Base-by-base conservation (phyloP, 2,797 vertebrate genomes). In the Gymnothorax javanicus region DNA sequence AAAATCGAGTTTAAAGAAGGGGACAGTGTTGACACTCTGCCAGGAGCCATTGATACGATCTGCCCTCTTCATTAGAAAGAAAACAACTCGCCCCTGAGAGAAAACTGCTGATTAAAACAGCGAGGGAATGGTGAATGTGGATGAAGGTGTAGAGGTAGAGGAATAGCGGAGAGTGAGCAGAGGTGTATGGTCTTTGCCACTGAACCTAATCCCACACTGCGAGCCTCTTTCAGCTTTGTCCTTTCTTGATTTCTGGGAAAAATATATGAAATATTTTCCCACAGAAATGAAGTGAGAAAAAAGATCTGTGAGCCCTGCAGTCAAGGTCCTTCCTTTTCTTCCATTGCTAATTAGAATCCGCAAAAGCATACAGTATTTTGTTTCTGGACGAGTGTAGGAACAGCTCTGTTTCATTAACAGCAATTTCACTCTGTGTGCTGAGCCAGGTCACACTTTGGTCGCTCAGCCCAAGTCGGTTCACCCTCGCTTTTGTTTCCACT, bases 211-310 rank as follows among this genome's bases (percentile, higher is more conserved):
- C 95, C 95, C 87, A 87, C 92, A 90, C 92, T 93, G 93, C 95
- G 69, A 93, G 92, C 89, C 87, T 58, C 91, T 90, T 93, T 90
- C 92, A 91, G 92, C 93, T 90, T 89, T 20, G 86, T 91, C 93
- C 62, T 90, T 88, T 89, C 94, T 96, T 93, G 93, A 95, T 88
- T 88, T 84, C 84, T 94, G 93, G 33, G 91, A 90, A 87, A 94
- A 95, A 96, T 96, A 95, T 89, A 95, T 96, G 93, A 94, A 96
- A 96, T 96, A 96, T 90, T 92, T 96, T 96, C 95, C 95, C 95
- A 96, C 95, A 95, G 95, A 95, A 95, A 94, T 94, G 92, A 93
- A 92, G 88, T 93, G 90, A 91, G 33, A 43, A 43, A 43, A 43
- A 95, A 94, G 93, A 94, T 92, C 89, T 91, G 91, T 89, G 92